Percentiles rank a stretch among this genome's conserved stretches.
Evolutionary conservation across 2,113 vertebrate species (phyloP).

Genomic region (Daubentonia madagascariensis): DNA sequence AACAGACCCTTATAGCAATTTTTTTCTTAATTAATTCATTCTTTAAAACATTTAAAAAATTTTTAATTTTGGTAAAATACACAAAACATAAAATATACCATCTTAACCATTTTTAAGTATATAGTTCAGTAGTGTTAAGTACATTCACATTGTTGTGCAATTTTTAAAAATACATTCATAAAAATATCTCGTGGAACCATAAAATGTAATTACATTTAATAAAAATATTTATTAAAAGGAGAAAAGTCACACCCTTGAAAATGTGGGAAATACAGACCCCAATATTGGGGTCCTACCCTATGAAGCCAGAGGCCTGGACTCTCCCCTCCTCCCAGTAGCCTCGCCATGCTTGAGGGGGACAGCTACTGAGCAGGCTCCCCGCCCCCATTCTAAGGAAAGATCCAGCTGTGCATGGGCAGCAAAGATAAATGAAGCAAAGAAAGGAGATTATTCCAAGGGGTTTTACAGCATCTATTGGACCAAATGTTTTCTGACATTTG

Average conservation of each 20-base stretch:
- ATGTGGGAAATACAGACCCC: neutral
- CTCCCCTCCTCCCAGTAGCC: neutral
- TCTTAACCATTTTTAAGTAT: neutral
- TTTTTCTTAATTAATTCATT: neutral
- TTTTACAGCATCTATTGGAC: conserved; percentile 44
- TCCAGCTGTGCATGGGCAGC: neutral
- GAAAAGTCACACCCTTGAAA: neutral
- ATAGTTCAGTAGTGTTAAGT: neutral
- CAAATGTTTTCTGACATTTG: conserved; percentile 68
- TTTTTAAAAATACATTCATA: neutral
- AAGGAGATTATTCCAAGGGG: conserved; percentile 16
- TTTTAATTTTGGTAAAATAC: neutral
- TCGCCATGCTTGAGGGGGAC: rapidly evolving
- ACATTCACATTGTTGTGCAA: neutral
- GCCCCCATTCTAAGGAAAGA: neutral
- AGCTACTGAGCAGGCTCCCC: neutral
- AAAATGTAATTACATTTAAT: neutral
- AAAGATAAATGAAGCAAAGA: conserved; percentile 12
- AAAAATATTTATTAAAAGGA: neutral
- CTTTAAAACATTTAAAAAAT: neutral
- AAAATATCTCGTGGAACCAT: neutral
- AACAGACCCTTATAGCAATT: neutral
- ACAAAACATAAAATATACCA: neutral
- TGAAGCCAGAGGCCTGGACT: neutral
- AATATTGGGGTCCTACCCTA: neutral